These are phyloP conservation scores for Latrodectus elegans DNA, from an alignment of 2,888 invertebrate genomes.

Conservation along the genomic window DNA sequence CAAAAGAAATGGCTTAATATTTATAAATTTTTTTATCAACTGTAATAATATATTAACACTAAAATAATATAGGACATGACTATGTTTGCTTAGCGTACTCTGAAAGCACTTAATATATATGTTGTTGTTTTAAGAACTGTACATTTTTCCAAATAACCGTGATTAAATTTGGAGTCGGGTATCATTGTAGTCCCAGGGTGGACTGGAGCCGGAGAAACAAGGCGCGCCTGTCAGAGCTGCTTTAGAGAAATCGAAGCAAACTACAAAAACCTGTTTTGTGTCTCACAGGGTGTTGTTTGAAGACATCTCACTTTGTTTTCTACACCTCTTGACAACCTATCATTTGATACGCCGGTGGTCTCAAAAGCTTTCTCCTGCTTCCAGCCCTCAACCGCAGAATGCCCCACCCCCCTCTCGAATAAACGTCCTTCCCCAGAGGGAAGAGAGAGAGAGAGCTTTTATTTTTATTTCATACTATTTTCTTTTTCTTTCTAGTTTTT, in stretches of 20 bases:
- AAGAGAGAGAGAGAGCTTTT: too few species aligned
- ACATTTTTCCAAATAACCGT: too few species aligned
- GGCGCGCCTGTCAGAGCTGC: background rate
- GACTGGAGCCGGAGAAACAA: background rate
- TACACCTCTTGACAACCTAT: conserved; percentile 62
- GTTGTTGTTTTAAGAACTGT: too few species aligned
- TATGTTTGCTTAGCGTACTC: too few species aligned
- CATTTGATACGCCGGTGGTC: conserved; percentile 61
- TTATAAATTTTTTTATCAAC: too few species aligned
- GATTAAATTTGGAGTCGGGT: too few species aligned
- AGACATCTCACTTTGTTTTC: conserved; percentile 62
- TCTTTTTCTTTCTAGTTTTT: too few species aligned
- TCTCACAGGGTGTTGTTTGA: conserved; percentile 50
- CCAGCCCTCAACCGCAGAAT: conserved; percentile 25
- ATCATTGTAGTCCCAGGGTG: background rate
- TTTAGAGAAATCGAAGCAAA: background rate
- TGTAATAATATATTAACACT: too few species aligned
- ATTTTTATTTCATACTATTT: too few species aligned
- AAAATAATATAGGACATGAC: too few species aligned
- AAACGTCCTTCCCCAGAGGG: conserved; percentile 9
- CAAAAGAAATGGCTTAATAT: too few species aligned
- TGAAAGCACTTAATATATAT: too few species aligned
- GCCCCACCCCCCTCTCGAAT: conserved; percentile 3
- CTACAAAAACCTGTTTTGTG: conserved; percentile 21
- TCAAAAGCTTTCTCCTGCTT: background rate